Evolutionary conservation across 2,888 invertebrate species (phyloP).

Genomic region (Melanotus villosus): DNA sequence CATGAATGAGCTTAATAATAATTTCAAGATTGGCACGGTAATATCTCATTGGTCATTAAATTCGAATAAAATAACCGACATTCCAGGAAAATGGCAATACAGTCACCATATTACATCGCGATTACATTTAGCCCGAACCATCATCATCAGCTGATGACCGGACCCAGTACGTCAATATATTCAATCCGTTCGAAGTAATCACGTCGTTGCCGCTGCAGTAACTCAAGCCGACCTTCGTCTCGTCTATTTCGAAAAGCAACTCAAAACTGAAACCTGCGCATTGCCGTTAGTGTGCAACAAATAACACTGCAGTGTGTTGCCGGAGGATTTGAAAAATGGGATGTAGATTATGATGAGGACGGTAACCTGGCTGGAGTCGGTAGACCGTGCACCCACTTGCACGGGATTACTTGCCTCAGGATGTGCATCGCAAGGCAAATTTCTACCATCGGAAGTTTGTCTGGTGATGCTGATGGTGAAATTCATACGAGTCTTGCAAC

Average conservation of each 20-base stretch:
- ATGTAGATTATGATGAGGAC: constrained; percentile 41
- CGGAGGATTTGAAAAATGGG: constrained; percentile 27
- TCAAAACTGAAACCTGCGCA: not conserved
- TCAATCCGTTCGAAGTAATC: constrained; percentile 9
- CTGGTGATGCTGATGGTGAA: no score
- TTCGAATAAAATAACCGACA: not conserved
- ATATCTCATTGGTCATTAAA: not conserved
- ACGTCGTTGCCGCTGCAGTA: constrained; percentile 15
- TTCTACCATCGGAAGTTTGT: not conserved
- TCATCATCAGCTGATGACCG: constrained; percentile 23
- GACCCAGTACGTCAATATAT: constrained; percentile 20
- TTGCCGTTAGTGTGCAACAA: not conserved
- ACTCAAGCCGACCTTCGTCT: not conserved
- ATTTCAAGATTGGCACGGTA: not conserved
- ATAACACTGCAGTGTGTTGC: constrained; percentile 10
- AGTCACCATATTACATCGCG: constrained; percentile 9
- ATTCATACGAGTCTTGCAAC: no score
- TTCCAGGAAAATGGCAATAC: constrained; percentile 12
- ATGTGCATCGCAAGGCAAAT: constrained; percentile 28
- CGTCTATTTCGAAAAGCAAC: not conserved
- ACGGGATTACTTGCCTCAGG: constrained; percentile 26
- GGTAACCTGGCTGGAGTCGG: constrained; percentile 46
- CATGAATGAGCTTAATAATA: constrained; percentile 2
- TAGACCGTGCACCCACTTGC: constrained; percentile 47
- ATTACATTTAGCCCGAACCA: not conserved